phyloP scores from a whole-genome alignment of 2,888 invertebrate species.

The Prenolepis imparis region DNA sequence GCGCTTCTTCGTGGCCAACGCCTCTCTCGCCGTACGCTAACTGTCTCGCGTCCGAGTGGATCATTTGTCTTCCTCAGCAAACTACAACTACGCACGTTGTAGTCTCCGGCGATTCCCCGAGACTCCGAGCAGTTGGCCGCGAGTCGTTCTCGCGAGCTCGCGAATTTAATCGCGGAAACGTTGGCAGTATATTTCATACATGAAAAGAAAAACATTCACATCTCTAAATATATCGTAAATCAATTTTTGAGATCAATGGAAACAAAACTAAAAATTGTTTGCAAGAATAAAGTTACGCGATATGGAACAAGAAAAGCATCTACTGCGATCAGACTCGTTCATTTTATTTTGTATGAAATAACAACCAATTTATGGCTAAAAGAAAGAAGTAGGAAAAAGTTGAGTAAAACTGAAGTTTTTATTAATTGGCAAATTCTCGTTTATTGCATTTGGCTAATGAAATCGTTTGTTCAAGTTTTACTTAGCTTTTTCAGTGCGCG shows the following conservation, averaged over 20 bases:
- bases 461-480: conserved; percentile 14
- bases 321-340: neutral
- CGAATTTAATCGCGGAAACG: neutral
- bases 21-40: conserved; percentile 76
- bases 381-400: neutral
- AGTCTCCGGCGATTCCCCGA: conserved; percentile 70
- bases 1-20: conserved; percentile 58
- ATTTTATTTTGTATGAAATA: neutral
- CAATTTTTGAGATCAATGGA: neutral
- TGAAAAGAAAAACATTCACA: neutral
- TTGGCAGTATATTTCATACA: neutral
- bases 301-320: neutral
- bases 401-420: neutral
- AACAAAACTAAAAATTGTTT: neutral
- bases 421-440: neutral
- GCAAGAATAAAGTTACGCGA: too few species aligned
- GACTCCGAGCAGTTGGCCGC: conserved; percentile 60
- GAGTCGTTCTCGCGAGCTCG: conserved; percentile 44
- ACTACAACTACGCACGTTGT: conserved; percentile 73
- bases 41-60: conserved; percentile 76
- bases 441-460: neutral
- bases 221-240: neutral
- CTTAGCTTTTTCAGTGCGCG: neutral
- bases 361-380: neutral
- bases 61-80: conserved; percentile 79